Evolutionary conservation across 2,888 invertebrate species (phyloP), one percentile per base, ranked within the genome.

Genomic region (Neoascia interrupta): DNA sequence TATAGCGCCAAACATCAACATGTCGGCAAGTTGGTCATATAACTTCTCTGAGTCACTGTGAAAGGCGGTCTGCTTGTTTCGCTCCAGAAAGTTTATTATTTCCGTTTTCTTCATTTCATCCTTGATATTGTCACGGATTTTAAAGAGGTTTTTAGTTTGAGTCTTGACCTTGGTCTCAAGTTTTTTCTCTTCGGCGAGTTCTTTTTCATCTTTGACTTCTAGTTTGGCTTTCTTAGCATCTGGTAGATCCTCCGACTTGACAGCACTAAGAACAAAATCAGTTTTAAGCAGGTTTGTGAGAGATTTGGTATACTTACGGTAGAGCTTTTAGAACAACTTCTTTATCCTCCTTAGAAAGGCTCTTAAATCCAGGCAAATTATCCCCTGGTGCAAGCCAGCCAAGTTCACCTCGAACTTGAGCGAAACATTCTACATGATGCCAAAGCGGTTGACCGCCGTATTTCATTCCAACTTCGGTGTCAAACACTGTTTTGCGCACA

Each of bases 361-460:
- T 85, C 10, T 92, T 90, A 85, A 93, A 95, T 0, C 97, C 97
- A n/a, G 95, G 94, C 18, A 98, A 88, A 83, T 90, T 89, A 70
- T 93, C 92, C 0, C 94, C 96, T 8, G 90, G 89, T 31, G 92
- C 94, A 85, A 92, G 92, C 88, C 93, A 98, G 11, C 92, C 91
- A 1, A 97, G 88, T 5, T 94, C 93, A 15, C 91, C 90, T 34
- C 97, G 91, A 0, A 88, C 83, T 84, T 95, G 93, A 0, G 92
- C 93, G 89, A 98, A 98, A 86, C 98, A 98, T 72, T 95, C 94
- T 1, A 97, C 88, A 88, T 98, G 98, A 87, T 98, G 94, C 98
- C 98, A 98, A 54, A 93, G 90, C 66, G 96, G 93, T 84, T 94
- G 92, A 0, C 96, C 97, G 0, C 97, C 97, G 87, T 92, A 96